A percentile compares a stretch with the other conserved stretches of the same genome.
Evolutionary conservation across 2,888 invertebrate species (phyloP).

Genomic region (Patella depressa): DNA sequence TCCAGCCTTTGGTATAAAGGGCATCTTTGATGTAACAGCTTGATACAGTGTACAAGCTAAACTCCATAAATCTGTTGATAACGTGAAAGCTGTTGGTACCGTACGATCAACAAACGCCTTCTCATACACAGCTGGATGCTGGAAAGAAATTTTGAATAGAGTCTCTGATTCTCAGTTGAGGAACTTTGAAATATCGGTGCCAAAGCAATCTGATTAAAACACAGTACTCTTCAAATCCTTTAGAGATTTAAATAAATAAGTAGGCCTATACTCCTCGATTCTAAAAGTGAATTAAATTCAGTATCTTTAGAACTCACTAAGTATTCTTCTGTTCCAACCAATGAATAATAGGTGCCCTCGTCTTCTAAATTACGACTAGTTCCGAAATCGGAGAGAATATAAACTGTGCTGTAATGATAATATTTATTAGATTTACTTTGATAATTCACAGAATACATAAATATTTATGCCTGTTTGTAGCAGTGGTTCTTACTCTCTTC

Average conservation of each 20-base stretch:
- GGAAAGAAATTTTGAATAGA: neutral
- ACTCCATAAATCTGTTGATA: constrained; percentile 94
- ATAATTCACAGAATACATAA: no score
- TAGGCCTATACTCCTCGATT: no score
- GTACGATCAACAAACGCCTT: constrained; percentile 87
- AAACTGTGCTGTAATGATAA: constrained; percentile 77
- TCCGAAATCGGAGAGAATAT: constrained; percentile 93
- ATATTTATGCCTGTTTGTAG: no score
- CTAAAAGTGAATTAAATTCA: no score
- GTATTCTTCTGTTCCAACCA: constrained; percentile 97
- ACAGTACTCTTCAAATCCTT: no score
- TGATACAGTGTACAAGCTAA: constrained; percentile 94
- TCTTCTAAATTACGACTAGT: constrained; percentile 88
- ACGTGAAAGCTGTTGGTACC: constrained; percentile 87
- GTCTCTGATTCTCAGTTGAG: no score
- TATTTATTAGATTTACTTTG: no score
- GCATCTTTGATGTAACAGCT: constrained; percentile 92
- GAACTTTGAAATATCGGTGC: no score
- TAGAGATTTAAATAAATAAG: no score
- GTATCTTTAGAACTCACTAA: constrained; percentile 71
- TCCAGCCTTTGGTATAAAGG: constrained; percentile 93
- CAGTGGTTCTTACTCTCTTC: no score
- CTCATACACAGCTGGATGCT: constrained; percentile 95
- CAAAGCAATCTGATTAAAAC: no score
- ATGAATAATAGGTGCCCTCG: constrained; percentile 92